Evolutionary conservation across 2,113 vertebrate genomes (phyloP).

Genomic region (Sula dactylatra): DNA sequence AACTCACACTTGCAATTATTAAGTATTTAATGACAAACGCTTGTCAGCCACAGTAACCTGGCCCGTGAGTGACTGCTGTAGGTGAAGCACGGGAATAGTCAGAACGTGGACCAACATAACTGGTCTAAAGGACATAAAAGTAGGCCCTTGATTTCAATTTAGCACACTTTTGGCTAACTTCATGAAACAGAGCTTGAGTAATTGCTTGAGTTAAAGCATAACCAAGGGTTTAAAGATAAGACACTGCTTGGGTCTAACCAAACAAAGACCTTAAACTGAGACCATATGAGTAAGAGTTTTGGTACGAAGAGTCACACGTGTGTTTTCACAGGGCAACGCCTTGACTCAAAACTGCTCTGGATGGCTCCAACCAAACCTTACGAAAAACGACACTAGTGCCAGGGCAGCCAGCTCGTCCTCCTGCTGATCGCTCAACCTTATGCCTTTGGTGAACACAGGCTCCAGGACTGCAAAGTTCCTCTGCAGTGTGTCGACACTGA

Average conservation of each 20-base stretch:
- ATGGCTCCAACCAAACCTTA: neutral
- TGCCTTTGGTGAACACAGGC: neutral
- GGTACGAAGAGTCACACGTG: neutral
- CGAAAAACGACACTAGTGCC: neutral
- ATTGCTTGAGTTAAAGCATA: neutral
- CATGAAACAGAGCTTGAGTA: neutral
- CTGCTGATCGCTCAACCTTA: neutral
- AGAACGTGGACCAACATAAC: rapidly evolving
- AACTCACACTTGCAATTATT: neutral
- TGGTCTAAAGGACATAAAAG: neutral
- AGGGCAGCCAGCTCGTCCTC: neutral
- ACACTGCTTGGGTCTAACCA: neutral
- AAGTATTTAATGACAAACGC: neutral
- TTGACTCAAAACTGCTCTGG: neutral
- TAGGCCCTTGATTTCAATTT: neutral
- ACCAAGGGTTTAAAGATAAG: neutral
- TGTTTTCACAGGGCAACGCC: neutral
- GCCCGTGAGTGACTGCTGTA: neutral
- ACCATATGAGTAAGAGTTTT: neutral
- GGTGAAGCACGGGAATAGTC: neutral
- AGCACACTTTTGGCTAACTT: neutral
- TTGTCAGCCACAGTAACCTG: neutral
- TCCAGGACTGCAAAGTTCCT: neutral
- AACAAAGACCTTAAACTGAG: neutral
- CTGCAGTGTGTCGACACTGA: neutral